These are phyloP conservation scores for Eurypyga helias DNA, from an alignment of 2,113 vertebrate species.

Conservation along the genomic window DNA sequence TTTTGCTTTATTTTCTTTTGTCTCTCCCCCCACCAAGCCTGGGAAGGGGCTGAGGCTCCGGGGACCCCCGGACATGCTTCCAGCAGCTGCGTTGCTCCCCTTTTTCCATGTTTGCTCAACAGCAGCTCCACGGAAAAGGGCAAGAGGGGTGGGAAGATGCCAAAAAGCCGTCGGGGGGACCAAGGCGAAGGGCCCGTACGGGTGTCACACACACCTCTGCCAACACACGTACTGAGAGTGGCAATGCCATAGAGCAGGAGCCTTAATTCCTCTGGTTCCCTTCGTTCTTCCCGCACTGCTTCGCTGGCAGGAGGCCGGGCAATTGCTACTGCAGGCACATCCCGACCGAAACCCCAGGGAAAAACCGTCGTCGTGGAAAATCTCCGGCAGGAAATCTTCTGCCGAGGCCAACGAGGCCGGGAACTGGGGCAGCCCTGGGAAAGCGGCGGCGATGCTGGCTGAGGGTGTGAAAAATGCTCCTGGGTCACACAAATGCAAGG, in stretches of 20 bases:
- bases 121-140: not conserved
- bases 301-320: not conserved
- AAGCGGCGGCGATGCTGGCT: not conserved
- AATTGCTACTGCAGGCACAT: not conserved
- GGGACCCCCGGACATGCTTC: not conserved
- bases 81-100: not conserved
- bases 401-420: not conserved
- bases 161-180: not conserved
- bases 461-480: not conserved
- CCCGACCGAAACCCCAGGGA: not conserved
- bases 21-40: too few species aligned
- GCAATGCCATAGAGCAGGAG: not conserved
- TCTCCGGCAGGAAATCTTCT: not conserved
- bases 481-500: not conserved
- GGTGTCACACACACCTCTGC: not conserved
- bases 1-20: not conserved
- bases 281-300: accelerated
- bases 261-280: not conserved
- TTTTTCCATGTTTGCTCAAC: not conserved
- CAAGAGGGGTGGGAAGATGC: not conserved
- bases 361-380: not conserved
- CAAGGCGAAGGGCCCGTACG: accelerated
- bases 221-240: not conserved
- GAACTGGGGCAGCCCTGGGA: not conserved
- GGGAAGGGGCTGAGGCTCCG: too few species aligned